Evolutionary conservation across 2,888 invertebrate genomes (phyloP).

Genomic region (Parthenolecanium corni): DNA sequence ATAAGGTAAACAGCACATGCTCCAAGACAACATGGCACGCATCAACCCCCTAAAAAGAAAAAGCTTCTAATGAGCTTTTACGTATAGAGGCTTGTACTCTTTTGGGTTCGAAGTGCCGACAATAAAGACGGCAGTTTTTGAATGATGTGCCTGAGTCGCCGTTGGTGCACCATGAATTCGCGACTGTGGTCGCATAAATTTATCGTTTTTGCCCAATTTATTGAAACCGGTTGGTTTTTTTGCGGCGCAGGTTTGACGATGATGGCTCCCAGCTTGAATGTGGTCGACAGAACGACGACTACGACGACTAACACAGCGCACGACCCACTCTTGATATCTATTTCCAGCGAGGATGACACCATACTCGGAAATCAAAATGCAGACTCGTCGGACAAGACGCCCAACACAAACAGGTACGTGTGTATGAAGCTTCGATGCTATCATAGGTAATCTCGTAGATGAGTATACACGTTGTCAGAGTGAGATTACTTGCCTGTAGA

Average conservation of each 20-base stretch:
- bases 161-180: too few relatives aligned
- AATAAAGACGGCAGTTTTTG: background rate
- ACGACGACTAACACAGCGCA: background rate
- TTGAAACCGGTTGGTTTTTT: background rate
- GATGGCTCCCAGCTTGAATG: slow-evolving; percentile 24
- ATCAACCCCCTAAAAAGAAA: background rate
- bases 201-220: background rate
- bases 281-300: slow-evolving; percentile 6
- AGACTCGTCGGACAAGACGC: slow-evolving; percentile 23
- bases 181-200: too few relatives aligned
- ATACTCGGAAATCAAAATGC: slow-evolving; percentile 3
- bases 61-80: background rate
- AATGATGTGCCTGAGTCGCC: background rate
- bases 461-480: too few relatives aligned
- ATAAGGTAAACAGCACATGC: background rate
- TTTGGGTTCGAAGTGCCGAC: background rate
- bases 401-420: slow-evolving; percentile 19
- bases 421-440: too few relatives aligned
- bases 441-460: too few relatives aligned
- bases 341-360: slow-evolving; percentile 29
- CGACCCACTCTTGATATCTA: slow-evolving; percentile 12
- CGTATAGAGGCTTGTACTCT: background rate
- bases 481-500: too few relatives aligned
- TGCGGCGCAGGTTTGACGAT: slow-evolving; percentile 5
- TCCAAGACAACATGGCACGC: background rate